Base-by-base conservation (phyloP, 2,888 invertebrate genomes). In the Lottia scabra region DNA sequence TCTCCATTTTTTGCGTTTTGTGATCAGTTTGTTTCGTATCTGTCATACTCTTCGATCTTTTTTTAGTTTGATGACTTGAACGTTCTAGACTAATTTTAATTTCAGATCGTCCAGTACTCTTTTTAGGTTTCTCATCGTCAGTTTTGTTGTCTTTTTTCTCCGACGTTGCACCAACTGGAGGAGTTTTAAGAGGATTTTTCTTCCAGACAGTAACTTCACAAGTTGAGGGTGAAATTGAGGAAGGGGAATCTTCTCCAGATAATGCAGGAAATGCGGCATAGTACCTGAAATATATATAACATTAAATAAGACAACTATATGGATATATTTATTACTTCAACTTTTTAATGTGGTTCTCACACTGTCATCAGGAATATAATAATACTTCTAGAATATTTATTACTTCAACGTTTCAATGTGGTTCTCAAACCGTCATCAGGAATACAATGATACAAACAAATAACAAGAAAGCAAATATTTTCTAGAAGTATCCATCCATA, bases 251-350 rank as follows among this genome's bases (percentile, higher is more conserved):
- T 48, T 82, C 77, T 70, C 80, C 85, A 77, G 83, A 85, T 48
- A 89, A 82, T 70, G 90, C 87, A 69, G 90, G 90, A 82, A 91
- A 90, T 45, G 90, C 90, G 72, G 89, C 90, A 84, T 89, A 90
- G 80, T 90, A 90, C 82, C 90, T 90, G 78, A 19, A 81, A 79
- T 27, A 70, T 15, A 70, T 27, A 16, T 27, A 70, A 30, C 5
- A 4, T 30, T 30, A 5, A 5, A 5, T 30, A 4, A 2, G 5
- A 30, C 30, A 30, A 30, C n/a, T n/a, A n/a, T n/a, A n/a, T n/a
- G n/a, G n/a, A n/a, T n/a, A n/a, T n/a, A n/a, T n/a, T n/a, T n/a
- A n/a, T n/a, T n/a, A n/a, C n/a, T n/a, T n/a, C n/a, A n/a, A n/a
- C n/a, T n/a, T n/a, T n/a, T n/a, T n/a, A n/a, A n/a, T n/a, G n/a